A percentile compares a stretch with the other conserved stretches of the same genome.
These are phyloP conservation scores for Macquaria australasica DNA, from an alignment of 2,113 vertebrate genomes.

Conservation along the genomic window DNA sequence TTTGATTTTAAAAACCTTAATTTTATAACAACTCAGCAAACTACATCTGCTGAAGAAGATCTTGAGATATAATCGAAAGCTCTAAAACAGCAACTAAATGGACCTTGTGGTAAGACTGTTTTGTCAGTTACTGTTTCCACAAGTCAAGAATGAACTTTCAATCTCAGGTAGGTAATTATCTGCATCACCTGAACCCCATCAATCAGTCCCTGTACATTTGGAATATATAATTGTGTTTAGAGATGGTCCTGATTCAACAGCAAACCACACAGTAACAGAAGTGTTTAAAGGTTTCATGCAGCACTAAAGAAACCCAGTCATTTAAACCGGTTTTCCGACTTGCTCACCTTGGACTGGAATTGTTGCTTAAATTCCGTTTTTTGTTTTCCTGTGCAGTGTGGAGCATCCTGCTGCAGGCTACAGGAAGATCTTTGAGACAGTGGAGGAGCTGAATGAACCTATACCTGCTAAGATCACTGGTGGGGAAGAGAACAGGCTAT, in stretches of 20 bases:
- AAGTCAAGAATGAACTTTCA: neutral
- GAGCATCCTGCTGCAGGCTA: constrained; percentile 96
- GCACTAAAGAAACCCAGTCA: neutral
- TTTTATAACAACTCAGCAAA: neutral
- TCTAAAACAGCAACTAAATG: neutral
- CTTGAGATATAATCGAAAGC: neutral
- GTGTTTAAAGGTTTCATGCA: neutral
- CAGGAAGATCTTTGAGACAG: constrained; percentile 96
- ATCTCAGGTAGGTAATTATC: neutral
- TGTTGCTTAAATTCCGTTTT: neutral
- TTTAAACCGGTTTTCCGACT: neutral
- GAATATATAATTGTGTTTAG: neutral
- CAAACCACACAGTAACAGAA: no score
- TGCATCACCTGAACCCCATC: neutral
- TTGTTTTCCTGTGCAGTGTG: constrained; percentile 81
- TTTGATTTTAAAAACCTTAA: neutral
- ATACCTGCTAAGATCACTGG: constrained; percentile 89
- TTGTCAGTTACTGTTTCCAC: neutral
- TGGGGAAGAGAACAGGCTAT: constrained; percentile 5
- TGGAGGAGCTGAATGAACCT: constrained; percentile 92
- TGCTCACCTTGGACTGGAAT: neutral
- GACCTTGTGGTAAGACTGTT: neutral
- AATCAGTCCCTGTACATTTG: neutral
- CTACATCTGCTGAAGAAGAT: neutral
- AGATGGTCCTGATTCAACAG: no score